phyloP scores from a whole-genome alignment of 2,797 vertebrate genomes.

The Pseudochirops cupreus region DNA sequence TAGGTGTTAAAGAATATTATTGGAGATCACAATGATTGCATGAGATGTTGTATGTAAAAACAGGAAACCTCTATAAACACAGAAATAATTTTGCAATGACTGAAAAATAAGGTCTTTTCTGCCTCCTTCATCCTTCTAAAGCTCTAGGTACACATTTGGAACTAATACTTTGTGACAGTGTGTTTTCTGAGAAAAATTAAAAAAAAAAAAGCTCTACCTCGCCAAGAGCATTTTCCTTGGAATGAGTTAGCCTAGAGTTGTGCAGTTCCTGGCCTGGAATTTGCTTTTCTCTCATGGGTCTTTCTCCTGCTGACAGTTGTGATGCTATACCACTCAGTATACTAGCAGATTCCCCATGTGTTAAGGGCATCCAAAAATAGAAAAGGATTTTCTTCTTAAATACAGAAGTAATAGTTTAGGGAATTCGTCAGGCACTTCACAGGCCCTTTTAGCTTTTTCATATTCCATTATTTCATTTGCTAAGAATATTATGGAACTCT shows the following conservation, averaged over 20 bases:
- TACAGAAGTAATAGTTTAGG: slow-evolving; percentile 55
- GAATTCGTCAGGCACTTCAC: slow-evolving; percentile 43
- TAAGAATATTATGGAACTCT: slow-evolving; percentile 64
- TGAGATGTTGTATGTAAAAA: neutral
- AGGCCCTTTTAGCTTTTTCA: slow-evolving; percentile 47
- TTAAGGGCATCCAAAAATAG: slow-evolving; percentile 50
- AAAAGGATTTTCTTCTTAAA: slow-evolving; percentile 55
- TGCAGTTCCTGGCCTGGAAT: neutral
- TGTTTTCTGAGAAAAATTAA: neutral
- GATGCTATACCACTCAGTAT: neutral
- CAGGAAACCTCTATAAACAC: slow-evolving; percentile 13
- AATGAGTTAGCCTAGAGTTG: slow-evolving; percentile 3
- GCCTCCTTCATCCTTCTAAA: slow-evolving; percentile 5
- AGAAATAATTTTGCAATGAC: slow-evolving; percentile 7
- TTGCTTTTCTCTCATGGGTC: neutral
- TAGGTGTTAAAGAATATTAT: neutral
- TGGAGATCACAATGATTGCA: neutral
- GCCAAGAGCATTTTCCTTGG: neutral
- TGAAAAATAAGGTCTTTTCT: neutral
- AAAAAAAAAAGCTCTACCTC: neutral
- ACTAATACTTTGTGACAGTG: neutral
- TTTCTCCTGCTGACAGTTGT: neutral
- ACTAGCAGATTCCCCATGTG: slow-evolving; percentile 13
- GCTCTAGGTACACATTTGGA: neutral
- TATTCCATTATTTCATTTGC: slow-evolving; percentile 64